Conservation (phyloP, 2,797 vertebrate species). For the Pseudochaenichthys georgianus region DNA sequence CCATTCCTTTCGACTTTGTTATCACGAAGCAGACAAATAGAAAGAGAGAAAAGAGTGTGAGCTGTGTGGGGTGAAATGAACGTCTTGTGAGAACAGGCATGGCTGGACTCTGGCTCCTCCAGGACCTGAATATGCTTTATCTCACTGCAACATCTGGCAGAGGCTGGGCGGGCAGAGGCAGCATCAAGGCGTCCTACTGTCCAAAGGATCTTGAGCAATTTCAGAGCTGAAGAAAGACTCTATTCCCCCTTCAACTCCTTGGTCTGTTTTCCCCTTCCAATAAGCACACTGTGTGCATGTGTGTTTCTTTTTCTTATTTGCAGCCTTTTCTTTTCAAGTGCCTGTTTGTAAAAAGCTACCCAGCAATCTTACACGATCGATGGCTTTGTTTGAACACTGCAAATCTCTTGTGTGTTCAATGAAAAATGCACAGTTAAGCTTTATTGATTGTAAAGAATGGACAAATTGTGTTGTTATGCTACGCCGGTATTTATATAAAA, state of each 20-base stretch:
- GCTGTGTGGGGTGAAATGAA: slow-evolving; percentile 68
- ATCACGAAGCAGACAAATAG: slow-evolving; percentile 56
- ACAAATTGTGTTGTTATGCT: slow-evolving; percentile 38
- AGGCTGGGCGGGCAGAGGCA: slow-evolving; percentile 37
- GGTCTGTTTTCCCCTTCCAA: slow-evolving; percentile 20
- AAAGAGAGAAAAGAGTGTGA: slow-evolving; percentile 28
- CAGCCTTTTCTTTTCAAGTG: slow-evolving; percentile 28
- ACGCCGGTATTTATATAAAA: slow-evolving; percentile 24
- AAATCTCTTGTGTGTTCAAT: slow-evolving; percentile 34
- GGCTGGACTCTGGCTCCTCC: slow-evolving; percentile 61
- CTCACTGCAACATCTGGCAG: slow-evolving; percentile 75
- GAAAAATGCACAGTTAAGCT: slow-evolving; percentile 53
- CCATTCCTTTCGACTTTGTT: slow-evolving; percentile 57
- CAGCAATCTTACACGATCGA: slow-evolving; percentile 52
- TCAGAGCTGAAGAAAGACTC: slow-evolving; percentile 53
- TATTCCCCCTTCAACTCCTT: slow-evolving; percentile 19
- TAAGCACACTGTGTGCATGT: slow-evolving; percentile 14
- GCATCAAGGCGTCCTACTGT: slow-evolving; percentile 63
- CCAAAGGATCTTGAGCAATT: slow-evolving; percentile 70
- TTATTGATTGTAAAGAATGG: slow-evolving; percentile 50
- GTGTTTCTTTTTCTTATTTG: slow-evolving; percentile 15
- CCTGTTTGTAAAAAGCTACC: slow-evolving; percentile 23
- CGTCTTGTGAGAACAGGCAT: slow-evolving; percentile 64
- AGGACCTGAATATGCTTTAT: slow-evolving; percentile 62
- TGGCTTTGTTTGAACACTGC: slow-evolving; percentile 59